Percentiles rank a stretch among this genome's conserved stretches.
Evolutionary conservation across 2,797 vertebrate species (phyloP).

Genomic region (Periophthalmus magnuspinnatus): DNA sequence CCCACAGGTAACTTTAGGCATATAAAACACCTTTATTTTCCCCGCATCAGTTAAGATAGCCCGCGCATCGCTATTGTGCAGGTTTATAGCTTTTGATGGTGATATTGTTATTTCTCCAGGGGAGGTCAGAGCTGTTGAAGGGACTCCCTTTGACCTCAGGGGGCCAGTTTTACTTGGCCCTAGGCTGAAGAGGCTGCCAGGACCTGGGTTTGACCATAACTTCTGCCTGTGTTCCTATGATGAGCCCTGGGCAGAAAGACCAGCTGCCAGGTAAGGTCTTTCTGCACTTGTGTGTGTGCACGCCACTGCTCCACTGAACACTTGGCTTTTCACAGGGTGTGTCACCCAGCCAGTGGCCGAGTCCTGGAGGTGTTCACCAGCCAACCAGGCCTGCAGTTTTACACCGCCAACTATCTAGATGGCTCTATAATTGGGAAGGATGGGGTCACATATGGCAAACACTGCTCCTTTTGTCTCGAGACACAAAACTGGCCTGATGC

Average conservation of each 20-base stretch:
- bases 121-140: constrained; percentile 81
- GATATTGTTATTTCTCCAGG: constrained; percentile 66
- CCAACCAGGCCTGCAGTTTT: constrained; percentile 93
- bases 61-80: too few species aligned
- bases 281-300: not conserved
- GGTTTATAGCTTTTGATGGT: not conserved
- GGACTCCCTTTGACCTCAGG: constrained; percentile 85
- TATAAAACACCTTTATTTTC: not conserved
- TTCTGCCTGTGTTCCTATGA: constrained; percentile 83
- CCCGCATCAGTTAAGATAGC: too few species aligned
- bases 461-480: constrained; percentile 92
- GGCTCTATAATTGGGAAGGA: constrained; percentile 86
- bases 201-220: constrained; percentile 91
- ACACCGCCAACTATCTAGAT: constrained; percentile 92
- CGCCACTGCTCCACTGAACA: not conserved
- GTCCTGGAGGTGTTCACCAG: constrained; percentile 86
- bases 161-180: constrained; percentile 81
- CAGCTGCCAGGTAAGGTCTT: constrained; percentile 52
- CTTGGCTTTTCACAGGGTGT: constrained; percentile 71
- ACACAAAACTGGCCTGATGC: constrained; percentile 95
- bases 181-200: constrained; percentile 76
- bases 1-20: constrained; percentile 82
- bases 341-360: constrained; percentile 82
- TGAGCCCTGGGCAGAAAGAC: constrained; percentile 58
- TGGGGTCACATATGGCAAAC: constrained; percentile 79